A percentile compares a stretch with the other conserved stretches of the same genome.
Conservation (phyloP, 2,888 invertebrate genomes). For the Epinotia brunnichana region DNA sequence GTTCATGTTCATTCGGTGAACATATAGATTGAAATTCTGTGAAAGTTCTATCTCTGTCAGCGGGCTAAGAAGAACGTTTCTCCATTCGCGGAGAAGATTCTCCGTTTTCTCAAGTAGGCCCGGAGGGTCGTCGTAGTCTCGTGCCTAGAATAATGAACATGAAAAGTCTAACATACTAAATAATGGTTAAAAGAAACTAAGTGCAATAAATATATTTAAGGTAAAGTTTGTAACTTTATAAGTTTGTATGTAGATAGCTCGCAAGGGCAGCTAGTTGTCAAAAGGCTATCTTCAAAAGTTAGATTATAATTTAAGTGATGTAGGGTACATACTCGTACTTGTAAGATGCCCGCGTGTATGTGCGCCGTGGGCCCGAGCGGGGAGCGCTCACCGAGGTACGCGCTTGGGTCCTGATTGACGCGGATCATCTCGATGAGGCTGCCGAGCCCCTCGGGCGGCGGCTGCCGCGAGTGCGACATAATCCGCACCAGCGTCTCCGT, state of each 20-base stretch:
- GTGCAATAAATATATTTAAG: no score
- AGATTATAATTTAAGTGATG: no score
- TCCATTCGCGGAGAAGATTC: slow-evolving; percentile 97
- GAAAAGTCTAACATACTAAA: background rate
- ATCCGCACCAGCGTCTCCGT: slow-evolving; percentile 92
- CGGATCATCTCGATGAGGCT: slow-evolving; percentile 92
- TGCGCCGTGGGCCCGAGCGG: slow-evolving; percentile 92
- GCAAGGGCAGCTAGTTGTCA: no score
- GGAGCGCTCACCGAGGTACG: slow-evolving; percentile 89
- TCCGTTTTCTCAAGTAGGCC: slow-evolving; percentile 98
- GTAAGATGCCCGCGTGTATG: slow-evolving; percentile 96
- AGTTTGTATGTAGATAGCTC: no score
- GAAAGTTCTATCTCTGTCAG: slow-evolving; percentile 91
- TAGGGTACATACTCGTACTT: slow-evolving; percentile 85
- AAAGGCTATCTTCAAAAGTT: no score
- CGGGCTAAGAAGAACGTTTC: slow-evolving; percentile 93
- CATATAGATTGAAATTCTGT: slow-evolving; percentile 96
- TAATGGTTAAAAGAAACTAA: no score
- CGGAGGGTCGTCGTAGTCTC: slow-evolving; percentile 96
- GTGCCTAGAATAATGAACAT: slow-evolving; percentile 63
- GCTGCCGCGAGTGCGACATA: slow-evolving; percentile 88
- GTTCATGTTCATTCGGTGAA: slow-evolving; percentile 96
- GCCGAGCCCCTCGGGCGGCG: slow-evolving; percentile 92
- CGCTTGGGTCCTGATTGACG: slow-evolving; percentile 87
- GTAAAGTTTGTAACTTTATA: no score